These are phyloP conservation scores for Cepaea hortensis DNA, from an alignment of 2,888 invertebrate genomes.

Conservation along the genomic window DNA sequence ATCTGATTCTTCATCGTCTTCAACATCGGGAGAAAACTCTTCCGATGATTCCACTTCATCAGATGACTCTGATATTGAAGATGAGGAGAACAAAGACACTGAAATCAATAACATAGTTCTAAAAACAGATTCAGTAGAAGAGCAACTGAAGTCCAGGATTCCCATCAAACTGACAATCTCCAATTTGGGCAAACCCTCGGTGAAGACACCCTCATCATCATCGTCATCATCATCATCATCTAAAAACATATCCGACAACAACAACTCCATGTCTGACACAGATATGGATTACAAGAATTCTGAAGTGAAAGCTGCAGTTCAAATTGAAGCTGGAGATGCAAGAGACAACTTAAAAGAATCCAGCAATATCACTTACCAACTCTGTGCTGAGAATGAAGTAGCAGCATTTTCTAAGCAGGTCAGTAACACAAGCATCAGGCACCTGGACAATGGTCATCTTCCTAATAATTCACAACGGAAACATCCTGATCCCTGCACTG, in stretches of 20 bases:
- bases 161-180: conserved; percentile 49
- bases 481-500: neutral
- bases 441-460: neutral
- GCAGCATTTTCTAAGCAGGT: neutral
- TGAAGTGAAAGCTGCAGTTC: conserved; percentile 26
- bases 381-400: neutral
- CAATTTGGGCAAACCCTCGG: conserved; percentile 45
- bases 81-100: conserved; percentile 36
- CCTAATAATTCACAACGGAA: neutral
- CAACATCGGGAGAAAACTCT: conserved; percentile 26
- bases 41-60: conserved; percentile 41
- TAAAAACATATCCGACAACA: neutral
- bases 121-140: neutral
- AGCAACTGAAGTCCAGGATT: conserved; percentile 20
- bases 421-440: neutral
- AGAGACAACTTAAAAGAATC: too few relatives aligned
- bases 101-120: neutral
- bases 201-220: conserved; percentile 30
- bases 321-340: neutral
- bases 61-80: conserved; percentile 45
- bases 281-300: conserved; percentile 29
- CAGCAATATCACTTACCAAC: neutral
- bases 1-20: conserved; percentile 43
- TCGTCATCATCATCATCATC: neutral
- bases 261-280: conserved; percentile 40